Conservation (phyloP, 1,140 invertebrate species). For the Lasioglossum albipes region DNA sequence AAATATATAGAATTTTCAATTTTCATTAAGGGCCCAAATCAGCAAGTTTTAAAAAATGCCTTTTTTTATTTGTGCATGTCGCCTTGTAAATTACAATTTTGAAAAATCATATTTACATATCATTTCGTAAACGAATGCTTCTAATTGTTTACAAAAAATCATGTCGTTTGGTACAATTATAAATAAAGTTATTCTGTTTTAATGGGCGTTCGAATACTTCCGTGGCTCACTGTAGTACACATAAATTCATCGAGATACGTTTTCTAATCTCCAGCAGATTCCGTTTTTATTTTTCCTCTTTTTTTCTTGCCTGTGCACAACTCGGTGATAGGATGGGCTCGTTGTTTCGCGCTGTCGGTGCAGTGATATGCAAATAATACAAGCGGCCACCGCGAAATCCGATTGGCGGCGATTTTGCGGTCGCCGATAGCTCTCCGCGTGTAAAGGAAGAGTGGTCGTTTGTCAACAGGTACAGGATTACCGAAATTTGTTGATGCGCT, state of each 20-base stretch:
- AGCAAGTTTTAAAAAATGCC: too few relatives aligned
- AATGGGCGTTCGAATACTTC: too few relatives aligned
- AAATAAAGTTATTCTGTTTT: too few relatives aligned
- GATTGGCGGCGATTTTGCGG: constrained; percentile 38
- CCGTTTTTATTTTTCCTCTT: not conserved
- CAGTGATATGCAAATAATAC: constrained; percentile 44
- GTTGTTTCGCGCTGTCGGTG: constrained; percentile 23
- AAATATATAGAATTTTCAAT: too few relatives aligned
- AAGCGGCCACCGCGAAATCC: constrained; percentile 23
- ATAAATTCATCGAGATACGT: constrained; percentile 18
- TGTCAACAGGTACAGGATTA: constrained; percentile 17
- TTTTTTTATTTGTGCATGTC: too few relatives aligned
- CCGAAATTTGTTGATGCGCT: constrained; percentile 3
- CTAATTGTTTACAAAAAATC: too few relatives aligned
- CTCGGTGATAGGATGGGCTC: not conserved
- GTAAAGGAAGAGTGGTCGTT: constrained; percentile 25
- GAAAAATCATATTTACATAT: too few relatives aligned
- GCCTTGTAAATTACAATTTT: too few relatives aligned
- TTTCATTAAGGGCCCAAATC: too few relatives aligned
- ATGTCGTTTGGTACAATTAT: too few relatives aligned
- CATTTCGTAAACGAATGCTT: too few relatives aligned
- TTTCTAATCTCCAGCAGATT: constrained; percentile 8
- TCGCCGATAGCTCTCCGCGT: not conserved
- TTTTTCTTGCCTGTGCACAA: not conserved
- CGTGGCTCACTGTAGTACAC: not conserved